Evolutionary conservation across 2,797 vertebrate genomes (phyloP).

Genomic region (Pogonophryne albipinna): DNA sequence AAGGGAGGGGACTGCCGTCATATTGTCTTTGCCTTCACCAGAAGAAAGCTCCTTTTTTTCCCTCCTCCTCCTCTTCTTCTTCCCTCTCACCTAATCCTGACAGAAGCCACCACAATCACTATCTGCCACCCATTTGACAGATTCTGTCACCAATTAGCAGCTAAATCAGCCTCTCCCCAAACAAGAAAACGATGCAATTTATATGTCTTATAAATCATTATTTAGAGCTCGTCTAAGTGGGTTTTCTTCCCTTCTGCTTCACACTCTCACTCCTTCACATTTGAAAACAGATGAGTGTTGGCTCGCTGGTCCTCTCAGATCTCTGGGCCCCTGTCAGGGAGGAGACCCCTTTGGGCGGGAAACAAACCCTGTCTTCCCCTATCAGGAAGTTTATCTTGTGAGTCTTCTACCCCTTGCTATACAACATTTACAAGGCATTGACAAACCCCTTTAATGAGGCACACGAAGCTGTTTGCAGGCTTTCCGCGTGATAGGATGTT

Average conservation of each 20-base stretch:
- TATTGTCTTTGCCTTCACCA: slow-evolving; percentile 90
- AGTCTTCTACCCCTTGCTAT: slow-evolving; percentile 84
- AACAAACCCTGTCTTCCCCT: slow-evolving; percentile 88
- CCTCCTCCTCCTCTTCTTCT: slow-evolving; percentile 17
- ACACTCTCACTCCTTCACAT: slow-evolving; percentile 78
- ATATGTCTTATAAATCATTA: slow-evolving; percentile 83
- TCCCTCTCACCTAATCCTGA: slow-evolving; percentile 92
- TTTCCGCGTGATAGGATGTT: slow-evolving; percentile 94
- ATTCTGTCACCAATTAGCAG: slow-evolving; percentile 99
- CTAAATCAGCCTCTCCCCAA: slow-evolving; percentile 98
- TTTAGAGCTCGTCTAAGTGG: slow-evolving; percentile 83
- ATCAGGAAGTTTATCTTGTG: slow-evolving; percentile 94
- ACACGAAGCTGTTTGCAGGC: slow-evolving; percentile 93
- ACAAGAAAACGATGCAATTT: slow-evolving; percentile 89
- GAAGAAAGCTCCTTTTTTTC: slow-evolving; percentile 90
- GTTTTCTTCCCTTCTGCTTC: slow-evolving; percentile 76
- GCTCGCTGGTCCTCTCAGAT: slow-evolving; percentile 78
- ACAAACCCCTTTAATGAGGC: slow-evolving; percentile 95
- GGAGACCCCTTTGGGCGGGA: slow-evolving; percentile 87
- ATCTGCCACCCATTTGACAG: slow-evolving; percentile 98
- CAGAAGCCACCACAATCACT: slow-evolving; percentile 92
- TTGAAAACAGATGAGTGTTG: slow-evolving; percentile 86
- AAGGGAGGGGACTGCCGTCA: slow-evolving; percentile 85
- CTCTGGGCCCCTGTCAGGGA: slow-evolving; percentile 54
- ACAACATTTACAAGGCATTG: slow-evolving; percentile 92